phyloP scores from a whole-genome alignment of 1,140 invertebrate species.

The Brachionus calyciflorus region DNA sequence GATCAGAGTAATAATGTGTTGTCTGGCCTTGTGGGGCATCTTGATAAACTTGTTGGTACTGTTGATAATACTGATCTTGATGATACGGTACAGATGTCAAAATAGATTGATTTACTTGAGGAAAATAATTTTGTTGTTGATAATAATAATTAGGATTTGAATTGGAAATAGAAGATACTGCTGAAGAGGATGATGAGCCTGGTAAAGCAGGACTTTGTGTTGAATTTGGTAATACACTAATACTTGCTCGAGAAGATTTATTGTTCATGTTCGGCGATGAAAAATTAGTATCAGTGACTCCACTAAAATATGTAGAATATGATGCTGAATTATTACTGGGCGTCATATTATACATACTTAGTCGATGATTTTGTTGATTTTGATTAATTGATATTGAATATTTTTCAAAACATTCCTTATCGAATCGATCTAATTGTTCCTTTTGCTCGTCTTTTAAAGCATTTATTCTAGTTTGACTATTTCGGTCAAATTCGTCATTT shows the following conservation, averaged over 20 bases:
- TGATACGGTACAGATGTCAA: not conserved
- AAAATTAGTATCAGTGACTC: not conserved
- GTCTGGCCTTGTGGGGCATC: not conserved
- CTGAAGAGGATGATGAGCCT: not conserved
- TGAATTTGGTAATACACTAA: not conserved
- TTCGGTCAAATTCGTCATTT: slow-evolving; percentile 18
- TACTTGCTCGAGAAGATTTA: not conserved
- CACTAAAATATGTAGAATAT: not conserved
- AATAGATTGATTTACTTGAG: not conserved
- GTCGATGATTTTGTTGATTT: not conserved
- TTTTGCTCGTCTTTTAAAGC: not conserved
- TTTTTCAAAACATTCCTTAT: slow-evolving; percentile 47
- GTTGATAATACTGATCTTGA: not conserved
- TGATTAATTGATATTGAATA: slow-evolving; percentile 29
- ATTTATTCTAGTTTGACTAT: not conserved
- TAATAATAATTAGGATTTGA: too few species aligned
- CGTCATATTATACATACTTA: not conserved
- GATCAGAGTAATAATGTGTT: not conserved
- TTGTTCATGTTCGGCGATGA: not conserved
- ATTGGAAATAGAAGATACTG: not conserved
- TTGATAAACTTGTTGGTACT: not conserved
- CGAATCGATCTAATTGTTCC: not conserved
- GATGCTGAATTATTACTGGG: not conserved
- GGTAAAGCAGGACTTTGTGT: not conserved
- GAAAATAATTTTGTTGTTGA: not conserved